phyloP scores from a whole-genome alignment of 2,113 vertebrate genomes.

The Aix galericulata region DNA sequence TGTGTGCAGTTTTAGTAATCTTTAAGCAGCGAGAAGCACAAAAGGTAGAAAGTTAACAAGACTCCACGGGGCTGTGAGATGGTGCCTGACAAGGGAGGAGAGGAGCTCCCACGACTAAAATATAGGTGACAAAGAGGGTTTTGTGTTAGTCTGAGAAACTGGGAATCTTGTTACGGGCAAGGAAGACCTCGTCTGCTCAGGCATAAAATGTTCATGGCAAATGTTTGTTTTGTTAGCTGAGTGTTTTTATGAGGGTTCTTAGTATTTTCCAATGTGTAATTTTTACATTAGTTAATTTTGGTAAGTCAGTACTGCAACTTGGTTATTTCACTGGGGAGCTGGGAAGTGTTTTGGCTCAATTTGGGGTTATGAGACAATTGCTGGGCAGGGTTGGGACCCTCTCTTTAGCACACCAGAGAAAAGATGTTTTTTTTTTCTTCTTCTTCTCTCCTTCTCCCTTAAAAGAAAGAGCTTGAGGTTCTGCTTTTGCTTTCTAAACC shows the following conservation, averaged over 20 bases:
- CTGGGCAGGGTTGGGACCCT: background rate
- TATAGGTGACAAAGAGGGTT: background rate
- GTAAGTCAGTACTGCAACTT: background rate
- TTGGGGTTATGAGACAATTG: background rate
- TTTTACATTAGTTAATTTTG: background rate
- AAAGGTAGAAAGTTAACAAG: constrained; percentile 64
- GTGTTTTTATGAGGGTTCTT: background rate
- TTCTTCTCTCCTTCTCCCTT: background rate
- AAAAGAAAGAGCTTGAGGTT: constrained; percentile 35
- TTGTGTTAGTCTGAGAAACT: background rate
- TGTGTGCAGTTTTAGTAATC: constrained; percentile 40
- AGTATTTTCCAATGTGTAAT: background rate
- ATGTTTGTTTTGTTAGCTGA: background rate
- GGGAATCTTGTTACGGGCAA: constrained; percentile 17
- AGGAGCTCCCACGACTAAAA: background rate
- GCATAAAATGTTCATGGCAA: background rate
- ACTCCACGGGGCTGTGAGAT: constrained; percentile 34
- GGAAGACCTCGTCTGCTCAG: background rate
- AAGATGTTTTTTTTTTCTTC: constrained; percentile 9
- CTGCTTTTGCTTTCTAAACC: constrained; percentile 39
- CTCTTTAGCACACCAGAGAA: background rate
- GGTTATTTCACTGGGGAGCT: background rate
- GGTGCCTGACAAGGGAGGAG: constrained; percentile 51
- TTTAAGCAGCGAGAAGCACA: constrained; percentile 42
- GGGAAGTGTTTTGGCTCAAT: background rate